Evolutionary conservation across 2,113 vertebrate genomes (phyloP), one percentile per base, ranked within the genome.

Genomic region (Pantherophis guttatus): DNA sequence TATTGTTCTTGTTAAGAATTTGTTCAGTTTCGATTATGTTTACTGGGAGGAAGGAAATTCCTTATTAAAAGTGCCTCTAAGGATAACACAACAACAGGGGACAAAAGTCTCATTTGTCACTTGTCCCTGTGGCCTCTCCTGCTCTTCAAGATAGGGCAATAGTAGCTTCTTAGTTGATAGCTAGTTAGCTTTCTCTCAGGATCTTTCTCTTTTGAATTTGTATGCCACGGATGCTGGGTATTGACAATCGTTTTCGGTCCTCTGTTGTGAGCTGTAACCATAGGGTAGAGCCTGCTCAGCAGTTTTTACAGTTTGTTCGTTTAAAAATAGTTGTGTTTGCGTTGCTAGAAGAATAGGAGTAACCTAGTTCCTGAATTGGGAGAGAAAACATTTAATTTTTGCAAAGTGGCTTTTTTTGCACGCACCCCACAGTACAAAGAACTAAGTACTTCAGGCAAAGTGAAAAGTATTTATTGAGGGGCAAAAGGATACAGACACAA

Each of bases 191-290:
- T 81, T 44, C n/a, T 39, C 33, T 21, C 70, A 44, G 17, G 70
- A 81, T 19, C 70, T 81, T 21, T 81, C 75, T 33, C 75, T 21
- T 21, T 39, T 21, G 75, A 81, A 81, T 21, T 21, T 44, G 17
- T 81, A 21, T 0, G 1, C 33, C 33, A 3, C 1, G 17, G 17
- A 44, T 1, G 75, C 75, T 1, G 7, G 1, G 8, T 8, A 8
- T 21, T 44, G 39, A 33, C 75, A 81, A 9, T 10, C 17, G 1
- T 39, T 81, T 81, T 21, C 19, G 70, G 70, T 81, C 15, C 6
- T 19, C 70, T 81, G n/a, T 33, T 8, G 33, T 81, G 33, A 81
- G 33, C 70, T 39, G 17, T 21, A 19, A 21, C n/a, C 6, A 19
- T 39, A 19, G 70, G 17, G 17, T 21, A 39, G 70, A 39, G 33